These are phyloP conservation scores for Stenodema calcarata DNA, from an alignment of 2,888 invertebrate genomes.

Conservation along the genomic window DNA sequence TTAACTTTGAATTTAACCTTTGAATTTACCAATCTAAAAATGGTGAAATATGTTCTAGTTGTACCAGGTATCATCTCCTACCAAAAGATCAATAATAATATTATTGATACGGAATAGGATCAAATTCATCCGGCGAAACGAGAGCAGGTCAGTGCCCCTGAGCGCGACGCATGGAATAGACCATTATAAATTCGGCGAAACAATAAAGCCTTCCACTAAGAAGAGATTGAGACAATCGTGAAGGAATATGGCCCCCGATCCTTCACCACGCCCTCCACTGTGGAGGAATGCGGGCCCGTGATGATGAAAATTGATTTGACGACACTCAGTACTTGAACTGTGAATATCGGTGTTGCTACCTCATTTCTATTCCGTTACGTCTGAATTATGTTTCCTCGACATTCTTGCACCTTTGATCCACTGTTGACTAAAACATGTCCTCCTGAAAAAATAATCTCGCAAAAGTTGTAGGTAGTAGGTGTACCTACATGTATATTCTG, in stretches of 20 bases:
- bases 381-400: not conserved
- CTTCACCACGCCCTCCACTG: not conserved
- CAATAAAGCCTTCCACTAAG: constrained; percentile 2
- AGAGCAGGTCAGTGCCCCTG: not conserved
- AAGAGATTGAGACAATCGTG: not conserved
- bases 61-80: no score
- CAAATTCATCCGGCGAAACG: not conserved
- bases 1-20: no score
- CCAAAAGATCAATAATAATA: no score
- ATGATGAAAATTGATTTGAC: not conserved
- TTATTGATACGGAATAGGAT: no score
- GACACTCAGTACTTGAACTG: not conserved
- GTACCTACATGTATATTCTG: not conserved
- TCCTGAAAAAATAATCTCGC: not conserved
- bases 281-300: not conserved
- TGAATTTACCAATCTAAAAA: no score
- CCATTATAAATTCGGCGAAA: constrained; percentile 24
- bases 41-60: no score
- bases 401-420: not conserved
- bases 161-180: not conserved
- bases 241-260: not conserved
- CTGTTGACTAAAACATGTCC: not conserved
- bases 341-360: not conserved
- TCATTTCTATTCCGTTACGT: not conserved
- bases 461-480: no score